Percentiles rank a stretch among this genome's conserved stretches.
These are phyloP conservation scores for Protophormia terraenovae DNA, from an alignment of 2,888 invertebrate species.

Conservation along the genomic window DNA sequence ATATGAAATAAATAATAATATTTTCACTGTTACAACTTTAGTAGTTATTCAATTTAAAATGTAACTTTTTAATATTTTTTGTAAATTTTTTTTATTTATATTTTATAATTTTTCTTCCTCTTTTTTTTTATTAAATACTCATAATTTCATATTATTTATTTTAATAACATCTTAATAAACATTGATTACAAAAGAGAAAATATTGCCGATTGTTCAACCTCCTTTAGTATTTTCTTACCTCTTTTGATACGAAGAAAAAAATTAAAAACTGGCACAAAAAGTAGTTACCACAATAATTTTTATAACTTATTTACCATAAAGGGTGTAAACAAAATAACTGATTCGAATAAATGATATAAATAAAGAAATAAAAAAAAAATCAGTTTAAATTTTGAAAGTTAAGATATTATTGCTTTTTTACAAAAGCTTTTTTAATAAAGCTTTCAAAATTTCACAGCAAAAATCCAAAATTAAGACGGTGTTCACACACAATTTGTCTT, in stretches of 20 bases:
- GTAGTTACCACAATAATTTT: background rate
- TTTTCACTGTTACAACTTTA: no score
- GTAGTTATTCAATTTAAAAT: background rate
- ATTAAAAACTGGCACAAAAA: no score
- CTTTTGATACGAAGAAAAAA: background rate
- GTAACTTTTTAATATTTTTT: background rate
- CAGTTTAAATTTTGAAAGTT: no score
- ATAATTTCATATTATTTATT: conserved; percentile 40
- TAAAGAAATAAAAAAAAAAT: no score
- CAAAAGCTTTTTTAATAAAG: no score
- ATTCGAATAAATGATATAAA: no score
- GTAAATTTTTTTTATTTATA: background rate
- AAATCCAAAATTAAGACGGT: no score
- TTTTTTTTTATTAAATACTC: background rate
- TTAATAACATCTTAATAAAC: conserved; percentile 32
- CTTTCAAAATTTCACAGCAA: no score
- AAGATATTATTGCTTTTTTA: no score
- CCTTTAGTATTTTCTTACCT: background rate
- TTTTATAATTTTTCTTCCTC: background rate
- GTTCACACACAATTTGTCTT: no score
- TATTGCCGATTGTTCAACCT: conserved; percentile 11
- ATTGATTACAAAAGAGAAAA: conserved; percentile 23
- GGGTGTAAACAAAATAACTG: no score
- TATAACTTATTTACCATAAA: background rate
- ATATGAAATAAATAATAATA: no score